Percentiles rank a stretch among this genome's conserved stretches.
These are phyloP conservation scores for Sinocyclocheilus grahami DNA, from an alignment of 2,113 vertebrate genomes.

Conservation along the genomic window DNA sequence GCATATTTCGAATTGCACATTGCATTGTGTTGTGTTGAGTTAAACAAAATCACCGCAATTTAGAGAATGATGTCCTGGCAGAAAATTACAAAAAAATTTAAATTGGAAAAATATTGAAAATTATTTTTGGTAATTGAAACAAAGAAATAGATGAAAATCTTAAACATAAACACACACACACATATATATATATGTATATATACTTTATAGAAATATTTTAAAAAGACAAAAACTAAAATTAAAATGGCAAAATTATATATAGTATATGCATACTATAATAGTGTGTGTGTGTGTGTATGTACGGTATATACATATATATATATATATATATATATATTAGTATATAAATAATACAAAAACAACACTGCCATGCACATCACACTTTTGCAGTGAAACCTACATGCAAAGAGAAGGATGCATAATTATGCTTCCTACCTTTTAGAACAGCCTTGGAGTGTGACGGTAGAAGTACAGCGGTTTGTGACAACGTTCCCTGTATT, in stretches of 20 bases:
- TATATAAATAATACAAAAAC: not conserved
- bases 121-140: not conserved
- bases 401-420: not conserved
- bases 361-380: not conserved
- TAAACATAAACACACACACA: no score
- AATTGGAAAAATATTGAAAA: not conserved
- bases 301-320: no score
- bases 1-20: no score
- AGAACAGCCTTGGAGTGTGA: not conserved
- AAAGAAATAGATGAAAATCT: not conserved
- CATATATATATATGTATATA: no score
- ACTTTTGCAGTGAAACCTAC: not conserved
- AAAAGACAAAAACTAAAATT: no score
- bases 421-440: not conserved
- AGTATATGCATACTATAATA: no score
- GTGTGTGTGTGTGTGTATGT: no score
- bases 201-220: no score
- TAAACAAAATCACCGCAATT: not conserved
- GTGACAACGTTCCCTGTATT: slow-evolving; percentile 25
- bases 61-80: not conserved
- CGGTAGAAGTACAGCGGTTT: not conserved
- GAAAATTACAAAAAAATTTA: not conserved
- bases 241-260: no score
- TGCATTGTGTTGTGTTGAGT: not conserved
- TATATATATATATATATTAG: no score